Base-by-base conservation (phyloP, 2,113 vertebrate genomes). In the Grantiella picta region DNA sequence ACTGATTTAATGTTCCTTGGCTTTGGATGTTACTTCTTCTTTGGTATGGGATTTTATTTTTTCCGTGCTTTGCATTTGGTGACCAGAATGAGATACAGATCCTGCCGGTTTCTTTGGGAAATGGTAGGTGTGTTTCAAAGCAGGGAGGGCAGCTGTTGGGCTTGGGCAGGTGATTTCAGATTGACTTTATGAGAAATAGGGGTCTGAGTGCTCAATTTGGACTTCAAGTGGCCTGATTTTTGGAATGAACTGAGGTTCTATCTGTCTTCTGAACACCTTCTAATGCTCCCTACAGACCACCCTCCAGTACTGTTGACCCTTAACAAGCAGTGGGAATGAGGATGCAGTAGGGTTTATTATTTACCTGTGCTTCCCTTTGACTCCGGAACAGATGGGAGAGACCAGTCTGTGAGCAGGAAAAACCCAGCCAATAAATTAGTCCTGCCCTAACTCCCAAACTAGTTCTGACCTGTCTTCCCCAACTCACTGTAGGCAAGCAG, bases 141-240 rank as follows among this genome's bases (percentile, higher is more conserved):
- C n/a, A 78, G 18, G 40, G 27, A 68, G 13, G 13, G 16, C 38
- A 70, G 21, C 53, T 89, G 5, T 38, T 65, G 38, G 57, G 9
- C 57, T 92, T 75, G 52, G 33, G 22, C 35, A 84, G 47, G 13
- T 90, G 86, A 56, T 60, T 94, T 86, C 44, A 81, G 28, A 36
- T 27, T 29, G 4, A 2, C 21, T 59, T 21, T 15, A 44, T 63
- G 38, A 54, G 72, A 73, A 66, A 57, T 66, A 6, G 19, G 15
- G 12, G 23, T 1, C n/a, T 84, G 44, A 8, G 21, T 42, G 27
- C 19, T 60, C 47, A 20, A 44, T 44, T n/a, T 70, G 18, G 45
- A 25, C 24, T 65, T 79, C 3, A 5, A 61, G 36, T 6, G 7
- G 4, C 6, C 28, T 84, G 25, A 63, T 45, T 73, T 92, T 63